Evolutionary conservation across 2,113 vertebrate genomes (phyloP).

Genomic region (Geococcyx californianus): DNA sequence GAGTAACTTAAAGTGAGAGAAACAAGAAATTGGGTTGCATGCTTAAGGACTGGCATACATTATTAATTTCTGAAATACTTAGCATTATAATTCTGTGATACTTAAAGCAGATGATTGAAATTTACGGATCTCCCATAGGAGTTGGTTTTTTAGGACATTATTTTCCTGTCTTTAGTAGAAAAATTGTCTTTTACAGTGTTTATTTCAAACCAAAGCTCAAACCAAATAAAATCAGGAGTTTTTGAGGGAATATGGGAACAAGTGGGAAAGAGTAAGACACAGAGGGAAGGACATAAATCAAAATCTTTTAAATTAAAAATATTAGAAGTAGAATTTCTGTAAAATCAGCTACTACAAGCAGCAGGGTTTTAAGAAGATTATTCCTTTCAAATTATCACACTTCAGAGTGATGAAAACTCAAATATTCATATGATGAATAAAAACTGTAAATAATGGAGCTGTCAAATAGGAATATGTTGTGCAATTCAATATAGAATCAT

Average conservation of each 20-base stretch:
- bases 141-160: slow-evolving; percentile 11
- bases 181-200: background rate
- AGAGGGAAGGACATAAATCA: background rate
- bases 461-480: background rate
- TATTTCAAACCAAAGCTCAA: background rate
- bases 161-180: background rate
- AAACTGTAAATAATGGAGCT: background rate
- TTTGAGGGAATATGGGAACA: background rate
- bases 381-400: background rate
- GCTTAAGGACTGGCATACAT: background rate
- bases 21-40: background rate
- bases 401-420: background rate
- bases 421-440: background rate
- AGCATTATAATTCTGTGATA: background rate
- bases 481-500: background rate
- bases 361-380: background rate
- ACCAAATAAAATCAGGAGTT: background rate
- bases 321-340: background rate
- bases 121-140: background rate
- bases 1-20: background rate
- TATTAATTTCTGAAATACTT: background rate
- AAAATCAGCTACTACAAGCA: background rate
- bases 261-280: background rate
- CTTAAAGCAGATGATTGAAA: slow-evolving; percentile 17
- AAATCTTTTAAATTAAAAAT: background rate